Conservation (phyloP, 2,113 vertebrate genomes). For the Podiceps cristatus region DNA sequence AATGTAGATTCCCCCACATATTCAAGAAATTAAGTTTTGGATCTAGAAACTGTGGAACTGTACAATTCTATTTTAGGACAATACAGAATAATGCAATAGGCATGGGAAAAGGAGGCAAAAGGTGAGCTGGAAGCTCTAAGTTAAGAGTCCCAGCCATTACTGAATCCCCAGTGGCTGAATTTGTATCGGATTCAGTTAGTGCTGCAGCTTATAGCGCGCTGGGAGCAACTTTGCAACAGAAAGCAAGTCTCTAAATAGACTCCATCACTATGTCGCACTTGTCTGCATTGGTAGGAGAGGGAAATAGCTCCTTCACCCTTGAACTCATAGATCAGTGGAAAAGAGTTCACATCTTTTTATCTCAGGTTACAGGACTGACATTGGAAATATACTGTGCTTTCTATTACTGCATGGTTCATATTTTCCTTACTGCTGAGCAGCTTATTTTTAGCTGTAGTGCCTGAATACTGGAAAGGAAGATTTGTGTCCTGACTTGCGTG, state of each 20-base stretch:
- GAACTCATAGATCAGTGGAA: background rate
- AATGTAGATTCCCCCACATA: rapidly evolving
- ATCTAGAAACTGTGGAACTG: background rate
- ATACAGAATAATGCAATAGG: background rate
- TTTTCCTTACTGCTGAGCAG: background rate
- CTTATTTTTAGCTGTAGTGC: constrained; percentile 27
- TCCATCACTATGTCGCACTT: background rate
- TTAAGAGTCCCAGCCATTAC: background rate
- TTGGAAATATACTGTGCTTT: background rate
- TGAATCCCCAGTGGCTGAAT: background rate
- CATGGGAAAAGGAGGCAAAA: background rate
- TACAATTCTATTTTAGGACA: background rate
- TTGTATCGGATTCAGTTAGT: background rate
- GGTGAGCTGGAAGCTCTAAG: background rate
- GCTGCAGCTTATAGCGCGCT: background rate
- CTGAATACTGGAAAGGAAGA: constrained; percentile 3
- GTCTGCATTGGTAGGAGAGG: background rate
- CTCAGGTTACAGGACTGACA: background rate
- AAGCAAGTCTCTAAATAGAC: background rate
- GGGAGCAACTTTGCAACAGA: background rate
- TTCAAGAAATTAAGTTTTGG: background rate
- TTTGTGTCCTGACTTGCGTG: background rate
- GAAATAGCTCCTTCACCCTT: background rate
- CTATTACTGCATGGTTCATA: background rate
- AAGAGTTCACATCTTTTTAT: background rate